phyloP scores from a whole-genome alignment of 2,888 invertebrate species.

The Xanthia icteritia region DNA sequence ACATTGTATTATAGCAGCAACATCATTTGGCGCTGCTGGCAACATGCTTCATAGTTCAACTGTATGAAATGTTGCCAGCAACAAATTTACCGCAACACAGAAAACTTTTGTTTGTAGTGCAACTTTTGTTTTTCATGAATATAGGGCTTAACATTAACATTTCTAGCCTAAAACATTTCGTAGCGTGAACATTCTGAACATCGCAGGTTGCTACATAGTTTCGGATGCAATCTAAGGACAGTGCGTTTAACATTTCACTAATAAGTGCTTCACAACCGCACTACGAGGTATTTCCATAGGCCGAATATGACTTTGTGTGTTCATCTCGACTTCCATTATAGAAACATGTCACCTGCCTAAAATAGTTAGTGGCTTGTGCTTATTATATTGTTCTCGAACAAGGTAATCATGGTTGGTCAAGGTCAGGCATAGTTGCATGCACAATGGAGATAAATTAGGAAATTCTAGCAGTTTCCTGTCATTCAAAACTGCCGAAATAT shows the following conservation, averaged over 20 bases:
- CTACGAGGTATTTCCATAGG: slow-evolving; percentile 67
- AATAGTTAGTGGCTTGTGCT: slow-evolving; percentile 34
- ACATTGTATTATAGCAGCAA: slow-evolving; percentile 5
- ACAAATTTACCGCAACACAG: too few relatives aligned
- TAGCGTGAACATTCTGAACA: slow-evolving; percentile 53
- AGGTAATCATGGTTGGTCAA: slow-evolving; percentile 47
- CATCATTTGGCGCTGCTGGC: neutral
- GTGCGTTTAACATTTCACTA: slow-evolving; percentile 75
- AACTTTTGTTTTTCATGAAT: slow-evolving; percentile 14
- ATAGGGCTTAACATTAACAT: slow-evolving; percentile 45
- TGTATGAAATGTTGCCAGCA: too few relatives aligned
- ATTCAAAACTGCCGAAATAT: slow-evolving; percentile 33
- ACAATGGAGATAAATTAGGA: slow-evolving; percentile 54
- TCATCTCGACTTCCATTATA: slow-evolving; percentile 11
- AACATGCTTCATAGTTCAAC: neutral
- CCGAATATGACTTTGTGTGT: slow-evolving; percentile 70
- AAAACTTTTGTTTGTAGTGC: neutral
- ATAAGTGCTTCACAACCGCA: slow-evolving; percentile 75
- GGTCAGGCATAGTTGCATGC: slow-evolving; percentile 36
- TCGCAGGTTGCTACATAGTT: slow-evolving; percentile 61
- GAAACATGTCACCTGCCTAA: slow-evolving; percentile 27
- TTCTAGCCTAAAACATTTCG: slow-evolving; percentile 54
- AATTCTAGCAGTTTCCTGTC: slow-evolving; percentile 46
- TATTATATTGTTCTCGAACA: slow-evolving; percentile 52
- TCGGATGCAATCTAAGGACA: slow-evolving; percentile 71